Evolutionary conservation across 2,113 vertebrate species (phyloP).

Genomic region (Colistium nudipinnis): DNA sequence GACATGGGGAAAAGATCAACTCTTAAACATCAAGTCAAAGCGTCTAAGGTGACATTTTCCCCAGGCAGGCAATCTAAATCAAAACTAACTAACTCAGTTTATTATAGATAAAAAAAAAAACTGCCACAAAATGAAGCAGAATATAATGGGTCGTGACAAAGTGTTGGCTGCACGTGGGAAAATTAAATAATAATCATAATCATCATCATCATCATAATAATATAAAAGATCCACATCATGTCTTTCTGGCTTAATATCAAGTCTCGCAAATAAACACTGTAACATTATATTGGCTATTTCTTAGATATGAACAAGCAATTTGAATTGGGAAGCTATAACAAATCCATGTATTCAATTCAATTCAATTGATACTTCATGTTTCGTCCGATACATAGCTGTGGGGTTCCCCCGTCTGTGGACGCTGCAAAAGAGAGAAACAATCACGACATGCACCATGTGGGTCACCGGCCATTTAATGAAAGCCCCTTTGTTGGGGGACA

Average conservation of each 20-base stretch:
- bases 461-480: conserved; percentile 76
- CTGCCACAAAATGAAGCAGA: neutral
- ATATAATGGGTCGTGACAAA: neutral
- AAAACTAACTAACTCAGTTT: neutral
- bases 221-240: too few relatives aligned
- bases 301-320: too few relatives aligned
- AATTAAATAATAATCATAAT: too few relatives aligned
- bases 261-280: too few relatives aligned
- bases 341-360: too few relatives aligned
- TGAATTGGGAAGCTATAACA: too few relatives aligned
- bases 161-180: too few relatives aligned
- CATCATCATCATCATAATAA: too few relatives aligned
- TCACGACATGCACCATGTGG: conserved; percentile 68
- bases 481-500: conserved; percentile 77
- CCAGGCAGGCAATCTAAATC: neutral
- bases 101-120: neutral
- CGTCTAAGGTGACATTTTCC: neutral
- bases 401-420: conserved; percentile 32
- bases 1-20: too few relatives aligned
- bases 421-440: conserved; percentile 46
- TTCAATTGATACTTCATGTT: conserved; percentile 7
- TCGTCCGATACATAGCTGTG: conserved; percentile 7
- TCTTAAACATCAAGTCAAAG: neutral
- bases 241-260: too few relatives aligned
- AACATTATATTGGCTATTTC: too few relatives aligned